These are phyloP conservation scores for Tragelaphus oryx DNA, from an alignment of 2,797 vertebrate genomes.

Conservation along the genomic window DNA sequence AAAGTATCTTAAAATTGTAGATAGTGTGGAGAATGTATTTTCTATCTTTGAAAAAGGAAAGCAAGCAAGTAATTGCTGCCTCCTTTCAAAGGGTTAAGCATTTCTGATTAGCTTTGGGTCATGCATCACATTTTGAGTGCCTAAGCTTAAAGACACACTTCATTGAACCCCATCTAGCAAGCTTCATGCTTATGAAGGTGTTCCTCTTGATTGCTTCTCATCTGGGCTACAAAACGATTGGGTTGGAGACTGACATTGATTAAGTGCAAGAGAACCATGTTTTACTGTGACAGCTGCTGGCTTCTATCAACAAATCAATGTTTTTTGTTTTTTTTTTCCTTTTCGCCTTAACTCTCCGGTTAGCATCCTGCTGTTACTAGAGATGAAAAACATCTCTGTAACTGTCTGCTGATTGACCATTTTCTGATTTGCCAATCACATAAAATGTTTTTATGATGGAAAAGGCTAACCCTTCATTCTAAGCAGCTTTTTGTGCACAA, in stretches of 20 bases:
- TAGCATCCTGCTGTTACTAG: conserved; percentile 74
- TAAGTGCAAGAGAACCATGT: conserved; percentile 79
- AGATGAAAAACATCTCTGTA: conserved; percentile 78
- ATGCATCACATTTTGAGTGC: conserved; percentile 72
- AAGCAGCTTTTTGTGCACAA: conserved; percentile 35
- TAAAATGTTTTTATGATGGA: conserved; percentile 57
- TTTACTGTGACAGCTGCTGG: conserved; percentile 81
- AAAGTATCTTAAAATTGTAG: conserved; percentile 45
- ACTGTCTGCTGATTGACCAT: conserved; percentile 71
- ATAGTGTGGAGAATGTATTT: conserved; percentile 13
- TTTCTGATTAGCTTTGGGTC: conserved; percentile 77
- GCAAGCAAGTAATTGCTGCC: conserved; percentile 30
- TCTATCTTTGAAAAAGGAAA: conserved; percentile 45
- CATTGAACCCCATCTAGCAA: conserved; percentile 79
- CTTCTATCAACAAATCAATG: conserved; percentile 84
- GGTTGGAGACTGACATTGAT: conserved; percentile 82
- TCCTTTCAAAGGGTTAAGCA: conserved; percentile 75
- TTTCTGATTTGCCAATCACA: conserved; percentile 76
- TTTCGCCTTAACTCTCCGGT: conserved; percentile 71
- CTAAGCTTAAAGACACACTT: conserved; percentile 79
- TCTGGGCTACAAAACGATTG: conserved; percentile 77
- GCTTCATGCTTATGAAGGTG: conserved; percentile 81
- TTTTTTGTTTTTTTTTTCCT: conserved; percentile 30
- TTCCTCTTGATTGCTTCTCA: conserved; percentile 83
- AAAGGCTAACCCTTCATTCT: conserved; percentile 63